Conservation (phyloP, 1,140 invertebrate genomes). For the Macrotrachela quadricornifera region DNA sequence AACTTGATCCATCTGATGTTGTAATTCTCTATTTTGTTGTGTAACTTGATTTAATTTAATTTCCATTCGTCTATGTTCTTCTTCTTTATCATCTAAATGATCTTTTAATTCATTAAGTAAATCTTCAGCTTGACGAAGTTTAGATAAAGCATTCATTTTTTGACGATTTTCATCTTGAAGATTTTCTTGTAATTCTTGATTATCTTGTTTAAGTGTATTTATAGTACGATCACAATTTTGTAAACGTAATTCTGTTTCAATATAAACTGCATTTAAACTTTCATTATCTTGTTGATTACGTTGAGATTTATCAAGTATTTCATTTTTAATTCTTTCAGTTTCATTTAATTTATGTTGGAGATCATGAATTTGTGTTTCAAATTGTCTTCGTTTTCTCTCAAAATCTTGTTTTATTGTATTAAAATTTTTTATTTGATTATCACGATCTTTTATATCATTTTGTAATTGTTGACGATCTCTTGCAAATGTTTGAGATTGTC, state of each 20-base stretch:
- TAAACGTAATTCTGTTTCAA: slow-evolving; percentile 19
- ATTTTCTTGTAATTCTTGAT: slow-evolving; percentile 53
- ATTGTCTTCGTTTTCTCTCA: slow-evolving; percentile 72
- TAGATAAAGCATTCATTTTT: slow-evolving; percentile 65
- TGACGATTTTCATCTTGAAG: slow-evolving; percentile 82
- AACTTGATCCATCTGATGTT: slow-evolving; percentile 33
- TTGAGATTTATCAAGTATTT: slow-evolving; percentile 28
- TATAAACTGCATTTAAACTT: slow-evolving; percentile 16
- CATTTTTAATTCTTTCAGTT: slow-evolving; percentile 31
- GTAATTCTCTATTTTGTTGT: slow-evolving; percentile 43
- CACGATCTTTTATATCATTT: slow-evolving; percentile 73
- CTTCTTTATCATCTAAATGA: slow-evolving; percentile 81
- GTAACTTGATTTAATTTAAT: slow-evolving; percentile 53
- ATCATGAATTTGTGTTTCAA: slow-evolving; percentile 52
- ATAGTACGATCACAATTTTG: slow-evolving; percentile 16
- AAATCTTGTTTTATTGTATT: slow-evolving; percentile 59
- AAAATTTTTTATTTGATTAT: slow-evolving; percentile 64
- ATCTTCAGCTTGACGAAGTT: slow-evolving; percentile 61
- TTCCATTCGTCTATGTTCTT: slow-evolving; percentile 58
- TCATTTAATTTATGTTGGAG: slow-evolving; percentile 33
- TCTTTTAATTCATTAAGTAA: slow-evolving; percentile 66
- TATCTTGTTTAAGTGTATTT: slow-evolving; percentile 51
- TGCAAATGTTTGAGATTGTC: slow-evolving; percentile 39
- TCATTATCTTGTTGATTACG: slow-evolving; percentile 38
- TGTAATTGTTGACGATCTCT: slow-evolving; percentile 68